Percentiles rank a stretch among this genome's conserved stretches.
phyloP scores from a whole-genome alignment of 2,797 vertebrate species.

The Phyllotis vaccarum region DNA sequence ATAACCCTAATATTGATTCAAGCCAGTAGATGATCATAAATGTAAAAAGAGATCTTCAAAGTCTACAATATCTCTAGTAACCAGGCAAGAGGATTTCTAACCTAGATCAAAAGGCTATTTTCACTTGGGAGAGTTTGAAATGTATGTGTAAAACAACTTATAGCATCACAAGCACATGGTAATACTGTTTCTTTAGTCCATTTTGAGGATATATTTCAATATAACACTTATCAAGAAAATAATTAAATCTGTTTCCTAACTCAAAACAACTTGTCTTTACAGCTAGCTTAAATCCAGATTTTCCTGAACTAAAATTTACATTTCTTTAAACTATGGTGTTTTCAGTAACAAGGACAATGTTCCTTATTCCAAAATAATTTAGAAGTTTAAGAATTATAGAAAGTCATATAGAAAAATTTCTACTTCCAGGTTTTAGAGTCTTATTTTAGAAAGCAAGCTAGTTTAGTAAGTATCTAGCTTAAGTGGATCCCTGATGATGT shows the following conservation, averaged over 20 bases:
- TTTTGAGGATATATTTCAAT: constrained; percentile 12
- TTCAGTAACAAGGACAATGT: constrained; percentile 65
- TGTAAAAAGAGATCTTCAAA: constrained; percentile 13
- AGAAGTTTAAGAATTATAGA: constrained; percentile 17
- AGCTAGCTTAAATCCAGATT: constrained; percentile 54
- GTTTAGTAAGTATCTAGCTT: background rate
- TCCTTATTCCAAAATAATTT: constrained; percentile 61
- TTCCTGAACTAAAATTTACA: constrained; percentile 62
- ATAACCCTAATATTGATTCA: background rate
- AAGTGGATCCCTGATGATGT: background rate
- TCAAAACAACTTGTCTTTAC: constrained; percentile 32
- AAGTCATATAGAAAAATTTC: background rate
- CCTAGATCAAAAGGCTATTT: constrained; percentile 73
- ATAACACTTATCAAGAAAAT: constrained; percentile 47
- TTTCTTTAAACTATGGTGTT: constrained; percentile 64
- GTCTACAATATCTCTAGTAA: constrained; percentile 54
- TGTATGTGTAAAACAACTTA: constrained; percentile 71
- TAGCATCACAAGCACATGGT: background rate
- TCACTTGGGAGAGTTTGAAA: constrained; percentile 74
- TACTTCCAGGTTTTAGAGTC: constrained; percentile 4
- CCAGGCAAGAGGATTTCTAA: constrained; percentile 63
- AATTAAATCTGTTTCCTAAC: background rate
- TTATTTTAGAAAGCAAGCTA: constrained; percentile 37
- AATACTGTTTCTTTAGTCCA: background rate
- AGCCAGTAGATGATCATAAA: background rate